phyloP scores from a whole-genome alignment of 1,140 invertebrate genomes.

The Pachypeltis micranthus region DNA sequence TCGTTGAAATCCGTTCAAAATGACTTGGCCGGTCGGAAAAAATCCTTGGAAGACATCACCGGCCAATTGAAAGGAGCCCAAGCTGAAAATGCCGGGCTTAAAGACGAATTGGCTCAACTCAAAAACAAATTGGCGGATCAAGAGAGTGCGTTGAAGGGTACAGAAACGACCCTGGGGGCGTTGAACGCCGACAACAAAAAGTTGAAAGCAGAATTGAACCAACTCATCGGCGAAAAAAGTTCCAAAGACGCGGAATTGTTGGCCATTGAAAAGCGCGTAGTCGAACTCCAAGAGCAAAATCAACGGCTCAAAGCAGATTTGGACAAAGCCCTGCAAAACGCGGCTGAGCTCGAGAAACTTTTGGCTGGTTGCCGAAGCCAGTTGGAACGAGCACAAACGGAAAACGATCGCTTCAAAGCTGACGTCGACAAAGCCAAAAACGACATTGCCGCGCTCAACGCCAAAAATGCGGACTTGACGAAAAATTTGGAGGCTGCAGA shows the following conservation, averaged over 20 bases:
- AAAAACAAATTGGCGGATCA: background rate
- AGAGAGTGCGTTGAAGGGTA: background rate
- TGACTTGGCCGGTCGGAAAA: background rate
- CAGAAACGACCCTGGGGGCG: background rate
- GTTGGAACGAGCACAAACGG: background rate
- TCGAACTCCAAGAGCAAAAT: background rate
- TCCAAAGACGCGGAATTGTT: background rate
- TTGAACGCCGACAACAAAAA: conserved; percentile 8
- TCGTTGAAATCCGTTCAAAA: background rate
- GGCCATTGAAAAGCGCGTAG: background rate
- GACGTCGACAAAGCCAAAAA: background rate
- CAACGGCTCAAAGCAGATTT: background rate
- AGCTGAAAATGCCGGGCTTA: background rate
- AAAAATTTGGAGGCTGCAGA: background rate
- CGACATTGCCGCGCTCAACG: background rate
- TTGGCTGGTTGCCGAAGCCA: conserved; percentile 1
- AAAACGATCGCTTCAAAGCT: conserved; percentile 12
- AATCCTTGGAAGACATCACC: background rate
- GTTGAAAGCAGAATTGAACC: background rate
- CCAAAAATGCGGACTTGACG: background rate
- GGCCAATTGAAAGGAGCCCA: background rate
- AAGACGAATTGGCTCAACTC: background rate
- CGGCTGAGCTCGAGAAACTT: background rate
- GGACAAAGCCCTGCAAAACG: background rate
- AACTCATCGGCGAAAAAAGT: background rate